These are phyloP conservation scores for Drosophila varians DNA, from an alignment of 1,140 invertebrate genomes.

Conservation along the genomic window DNA sequence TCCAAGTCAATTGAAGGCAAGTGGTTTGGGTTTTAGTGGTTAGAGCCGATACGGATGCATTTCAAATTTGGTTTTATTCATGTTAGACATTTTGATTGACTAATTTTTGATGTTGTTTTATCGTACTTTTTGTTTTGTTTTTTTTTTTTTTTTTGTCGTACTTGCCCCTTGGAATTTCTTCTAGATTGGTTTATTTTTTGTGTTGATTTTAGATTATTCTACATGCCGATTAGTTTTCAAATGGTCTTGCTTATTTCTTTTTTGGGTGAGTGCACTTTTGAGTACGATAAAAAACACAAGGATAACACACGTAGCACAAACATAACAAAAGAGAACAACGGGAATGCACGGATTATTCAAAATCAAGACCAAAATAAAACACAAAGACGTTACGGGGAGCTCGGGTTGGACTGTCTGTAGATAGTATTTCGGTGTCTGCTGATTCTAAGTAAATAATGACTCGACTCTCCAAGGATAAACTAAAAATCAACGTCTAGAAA, in stretches of 20 bases:
- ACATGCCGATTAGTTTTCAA: constrained; percentile 68
- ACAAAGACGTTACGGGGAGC: constrained; percentile 28
- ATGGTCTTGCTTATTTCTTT: constrained; percentile 17
- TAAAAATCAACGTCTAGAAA: constrained; percentile 14
- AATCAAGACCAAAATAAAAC: constrained; percentile 15
- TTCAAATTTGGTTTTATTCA: constrained; percentile 23
- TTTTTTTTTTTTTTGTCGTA: too few species aligned
- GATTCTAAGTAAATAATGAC: constrained; percentile 16
- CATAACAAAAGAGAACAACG: constrained; percentile 51
- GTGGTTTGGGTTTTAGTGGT: constrained; percentile 34
- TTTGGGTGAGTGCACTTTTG: constrained; percentile 49
- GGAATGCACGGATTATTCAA: constrained; percentile 47
- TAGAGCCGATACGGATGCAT: constrained; percentile 62
- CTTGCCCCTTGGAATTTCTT: constrained; percentile 46
- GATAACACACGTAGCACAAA: constrained; percentile 54
- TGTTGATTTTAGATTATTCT: constrained; percentile 18
- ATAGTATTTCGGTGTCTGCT: constrained; percentile 44
- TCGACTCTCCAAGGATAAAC: background rate
- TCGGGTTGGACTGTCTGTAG: constrained; percentile 47
- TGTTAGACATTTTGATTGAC: constrained; percentile 52
- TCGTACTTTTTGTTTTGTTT: constrained; percentile 26
- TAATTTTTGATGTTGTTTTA: constrained; percentile 18
- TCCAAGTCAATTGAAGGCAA: constrained; percentile 48
- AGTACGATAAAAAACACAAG: constrained; percentile 48
- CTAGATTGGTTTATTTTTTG: constrained; percentile 13